A percentile compares a stretch with the other conserved stretches of the same genome.
phyloP scores from a whole-genome alignment of 2,888 invertebrate species.

The Enchytraeus crypticus region DNA sequence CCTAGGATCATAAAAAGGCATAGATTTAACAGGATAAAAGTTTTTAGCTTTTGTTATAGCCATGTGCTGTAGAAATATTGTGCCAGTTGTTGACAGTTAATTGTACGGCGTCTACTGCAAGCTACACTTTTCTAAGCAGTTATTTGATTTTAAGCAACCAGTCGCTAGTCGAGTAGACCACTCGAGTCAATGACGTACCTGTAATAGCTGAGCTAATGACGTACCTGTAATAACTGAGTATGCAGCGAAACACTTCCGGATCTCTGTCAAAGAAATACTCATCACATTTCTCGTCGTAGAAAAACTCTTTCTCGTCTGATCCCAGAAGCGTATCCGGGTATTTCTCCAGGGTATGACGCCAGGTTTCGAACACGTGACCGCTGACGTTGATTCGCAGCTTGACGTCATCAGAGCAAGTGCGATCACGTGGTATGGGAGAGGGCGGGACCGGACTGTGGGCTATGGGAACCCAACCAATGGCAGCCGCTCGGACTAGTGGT shows the following conservation, averaged over 20 bases:
- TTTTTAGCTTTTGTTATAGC: no score
- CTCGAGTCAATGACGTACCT: no score
- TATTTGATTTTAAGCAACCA: no score
- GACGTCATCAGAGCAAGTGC: constrained; percentile 59
- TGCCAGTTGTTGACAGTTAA: no score
- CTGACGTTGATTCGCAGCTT: constrained; percentile 86
- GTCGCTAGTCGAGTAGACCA: no score
- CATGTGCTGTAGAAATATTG: no score
- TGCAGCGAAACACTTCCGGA: constrained; percentile 92
- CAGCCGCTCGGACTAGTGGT: constrained; percentile 99
- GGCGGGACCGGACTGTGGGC: constrained; percentile 98
- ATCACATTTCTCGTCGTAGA: constrained; percentile 65
- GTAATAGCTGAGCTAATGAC: no score
- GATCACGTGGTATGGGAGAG: constrained; percentile 63
- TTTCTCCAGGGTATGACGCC: constrained; percentile 97
- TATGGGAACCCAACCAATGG: constrained; percentile 99
- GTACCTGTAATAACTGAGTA: constrained; percentile 95
- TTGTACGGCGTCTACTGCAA: no score
- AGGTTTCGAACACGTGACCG: constrained; percentile 85
- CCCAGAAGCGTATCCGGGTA: constrained; percentile 96
- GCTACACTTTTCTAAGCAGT: no score
- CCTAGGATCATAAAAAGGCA: no score
- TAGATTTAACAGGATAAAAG: no score
- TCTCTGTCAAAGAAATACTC: constrained; percentile 99
- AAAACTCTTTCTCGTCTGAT: constrained; percentile 94